Evolutionary conservation across 2,888 invertebrate species (phyloP), one percentile per base, ranked within the genome.

Genomic region (Ptilodon capucinus): DNA sequence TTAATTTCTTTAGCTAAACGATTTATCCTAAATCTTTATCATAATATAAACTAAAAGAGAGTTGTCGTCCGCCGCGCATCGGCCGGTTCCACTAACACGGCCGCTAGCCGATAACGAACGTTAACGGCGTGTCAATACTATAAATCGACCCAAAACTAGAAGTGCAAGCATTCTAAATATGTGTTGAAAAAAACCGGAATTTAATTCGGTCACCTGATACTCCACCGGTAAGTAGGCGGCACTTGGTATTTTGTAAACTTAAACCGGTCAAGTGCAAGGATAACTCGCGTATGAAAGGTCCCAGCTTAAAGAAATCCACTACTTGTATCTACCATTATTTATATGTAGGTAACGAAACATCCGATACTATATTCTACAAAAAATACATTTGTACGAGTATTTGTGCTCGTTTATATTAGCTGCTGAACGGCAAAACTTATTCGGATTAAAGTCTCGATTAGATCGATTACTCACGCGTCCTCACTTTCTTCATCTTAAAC

Each of bases 41-140:
- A n/a, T n/a, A n/a, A n/a, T n/a, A n/a, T n/a, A n/a, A n/a, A n/a
- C n/a, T n/a, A n/a, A n/a, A n/a, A n/a, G n/a, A n/a, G n/a, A n/a
- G n/a, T n/a, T n/a, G n/a, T n/a, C n/a, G n/a, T n/a, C n/a, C n/a
- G n/a, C n/a, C n/a, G n/a, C n/a, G n/a, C n/a, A n/a, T n/a, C n/a
- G n/a, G n/a, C n/a, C n/a, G n/a, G n/a, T n/a, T n/a, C n/a, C n/a
- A n/a, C n/a, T n/a, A n/a, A n/a, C n/a, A n/a, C n/a, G n/a, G n/a
- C n/a, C n/a, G n/a, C n/a, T n/a, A n/a, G n/a, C n/a, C n/a, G n/a
- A n/a, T n/a, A n/a, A n/a, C n/a, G n/a, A n/a, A n/a, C n/a, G n/a
- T n/a, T n/a, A 53, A 62, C 61, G 66, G 21, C 61, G 57, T 59
- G 54, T 59, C 56, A 57, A 48, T 56, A 51, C 49, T 39, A 42